These are phyloP conservation scores for Chaetops frenatus DNA, from an alignment of 2,113 vertebrate genomes.

Conservation along the genomic window DNA sequence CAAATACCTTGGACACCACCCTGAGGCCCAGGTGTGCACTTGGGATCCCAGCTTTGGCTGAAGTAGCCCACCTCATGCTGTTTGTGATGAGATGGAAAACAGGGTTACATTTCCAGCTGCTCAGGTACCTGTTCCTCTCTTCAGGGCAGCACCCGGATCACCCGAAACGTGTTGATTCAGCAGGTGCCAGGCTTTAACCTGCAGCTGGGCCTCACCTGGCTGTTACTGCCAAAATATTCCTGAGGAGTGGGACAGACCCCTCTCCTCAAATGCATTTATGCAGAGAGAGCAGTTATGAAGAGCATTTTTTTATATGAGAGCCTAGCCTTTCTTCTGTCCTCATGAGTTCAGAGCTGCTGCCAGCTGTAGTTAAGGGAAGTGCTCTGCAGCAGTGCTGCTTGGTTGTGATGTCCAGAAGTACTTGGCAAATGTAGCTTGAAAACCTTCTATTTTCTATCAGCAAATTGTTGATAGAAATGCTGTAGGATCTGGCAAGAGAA, in stretches of 20 bases:
- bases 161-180: background rate
- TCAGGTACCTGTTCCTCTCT: background rate
- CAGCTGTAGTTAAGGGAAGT: background rate
- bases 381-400: background rate
- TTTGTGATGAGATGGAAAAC: background rate
- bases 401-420: background rate
- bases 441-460: background rate
- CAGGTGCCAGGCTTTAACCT: background rate
- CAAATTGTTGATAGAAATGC: background rate
- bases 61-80: rapidly evolving
- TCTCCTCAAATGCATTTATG: background rate
- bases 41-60: background rate
- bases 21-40: rapidly evolving
- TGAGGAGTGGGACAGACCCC: background rate
- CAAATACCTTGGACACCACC: rapidly evolving
- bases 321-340: background rate
- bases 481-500: background rate
- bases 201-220: background rate
- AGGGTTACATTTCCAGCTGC: background rate
- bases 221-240: background rate
- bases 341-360: background rate
- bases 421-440: background rate
- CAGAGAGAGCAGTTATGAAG: background rate
- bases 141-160: background rate
- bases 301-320: rapidly evolving